A percentile compares a stretch with the other conserved stretches of the same genome.
Evolutionary conservation across 2,113 vertebrate species (phyloP).

Genomic region (Brevimyrus niger): DNA sequence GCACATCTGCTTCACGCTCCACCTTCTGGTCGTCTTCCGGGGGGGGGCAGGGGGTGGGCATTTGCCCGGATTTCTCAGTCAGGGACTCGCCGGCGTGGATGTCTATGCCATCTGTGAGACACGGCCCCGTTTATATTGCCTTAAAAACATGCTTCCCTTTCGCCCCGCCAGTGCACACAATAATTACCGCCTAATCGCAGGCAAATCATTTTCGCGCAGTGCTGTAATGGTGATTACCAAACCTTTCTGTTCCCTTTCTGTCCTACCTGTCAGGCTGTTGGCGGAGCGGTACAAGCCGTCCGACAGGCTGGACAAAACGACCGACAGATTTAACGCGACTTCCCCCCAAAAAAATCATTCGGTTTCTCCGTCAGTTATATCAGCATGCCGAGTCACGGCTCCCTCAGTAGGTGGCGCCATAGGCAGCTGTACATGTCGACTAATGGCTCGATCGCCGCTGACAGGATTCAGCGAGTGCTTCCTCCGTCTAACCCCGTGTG

Average conservation of each 20-base stretch:
- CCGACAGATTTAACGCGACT: not conserved
- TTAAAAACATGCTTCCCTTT: constrained; percentile 58
- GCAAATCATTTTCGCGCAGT: constrained; percentile 41
- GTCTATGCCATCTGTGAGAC: constrained; percentile 7
- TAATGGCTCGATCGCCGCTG: not conserved
- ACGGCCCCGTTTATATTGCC: constrained; percentile 51
- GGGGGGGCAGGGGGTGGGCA: not conserved
- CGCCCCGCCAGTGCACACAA: constrained; percentile 54
- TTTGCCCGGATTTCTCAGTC: not conserved
- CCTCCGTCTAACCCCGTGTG: not conserved
- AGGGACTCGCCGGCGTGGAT: not conserved
- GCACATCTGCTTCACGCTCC: constrained; percentile 11
- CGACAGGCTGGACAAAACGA: not conserved
- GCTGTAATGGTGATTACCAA: constrained; percentile 20
- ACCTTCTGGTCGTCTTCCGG: not conserved
- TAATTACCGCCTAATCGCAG: constrained; percentile 63
- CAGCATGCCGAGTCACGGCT: not conserved
- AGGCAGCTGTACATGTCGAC: not conserved
- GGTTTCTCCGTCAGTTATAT: not conserved
- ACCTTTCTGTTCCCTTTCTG: constrained; percentile 10
- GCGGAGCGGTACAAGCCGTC: not conserved
- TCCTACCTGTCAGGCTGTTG: not conserved
- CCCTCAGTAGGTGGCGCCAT: not conserved
- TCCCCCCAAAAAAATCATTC: not conserved
- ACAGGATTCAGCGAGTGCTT: not conserved